Conservation (phyloP, 2,797 vertebrate species). For the Gobionotothen gibberifrons region DNA sequence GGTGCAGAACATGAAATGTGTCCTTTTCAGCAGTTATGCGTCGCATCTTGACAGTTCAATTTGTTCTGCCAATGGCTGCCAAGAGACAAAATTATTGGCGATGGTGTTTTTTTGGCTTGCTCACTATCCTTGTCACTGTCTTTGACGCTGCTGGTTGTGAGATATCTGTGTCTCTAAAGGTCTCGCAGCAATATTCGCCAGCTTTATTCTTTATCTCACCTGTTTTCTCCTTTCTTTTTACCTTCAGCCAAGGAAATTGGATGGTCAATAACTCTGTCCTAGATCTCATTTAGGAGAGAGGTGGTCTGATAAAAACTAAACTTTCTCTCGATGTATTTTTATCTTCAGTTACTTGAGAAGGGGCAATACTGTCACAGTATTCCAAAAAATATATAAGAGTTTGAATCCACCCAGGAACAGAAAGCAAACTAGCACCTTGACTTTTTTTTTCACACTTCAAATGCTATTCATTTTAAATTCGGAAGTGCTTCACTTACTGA, state of each 20-base stretch:
- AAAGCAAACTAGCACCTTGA: conserved; percentile 8
- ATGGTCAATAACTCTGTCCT: conserved; percentile 18
- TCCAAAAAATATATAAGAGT: neutral
- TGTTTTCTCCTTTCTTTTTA: conserved; percentile 22
- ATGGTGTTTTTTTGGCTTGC: conserved; percentile 16
- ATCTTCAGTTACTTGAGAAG: neutral
- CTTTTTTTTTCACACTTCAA: conserved; percentile 12
- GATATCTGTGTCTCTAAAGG: conserved; percentile 38
- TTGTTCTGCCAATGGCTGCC: conserved; percentile 50
- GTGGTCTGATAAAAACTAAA: conserved; percentile 4
- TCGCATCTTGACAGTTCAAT: conserved; percentile 57
- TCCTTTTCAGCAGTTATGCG: conserved; percentile 50
- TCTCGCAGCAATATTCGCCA: conserved; percentile 25
- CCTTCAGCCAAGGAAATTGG: conserved; percentile 9
- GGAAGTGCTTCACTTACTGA: conserved; percentile 1
- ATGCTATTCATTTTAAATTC: conserved; percentile 13
- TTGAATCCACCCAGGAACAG: conserved; percentile 15
- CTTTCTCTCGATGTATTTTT: neutral
- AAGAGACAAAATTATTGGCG: conserved; percentile 37
- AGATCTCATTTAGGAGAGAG: conserved; percentile 30
- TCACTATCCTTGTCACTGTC: conserved; percentile 32
- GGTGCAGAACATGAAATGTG: conserved; percentile 43
- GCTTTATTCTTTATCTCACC: conserved; percentile 21
- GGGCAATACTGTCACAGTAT: neutral
- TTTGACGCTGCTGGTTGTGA: conserved; percentile 30